phyloP scores from a whole-genome alignment of 1,140 invertebrate genomes.

The Ditylenchus dipsaci region DNA sequence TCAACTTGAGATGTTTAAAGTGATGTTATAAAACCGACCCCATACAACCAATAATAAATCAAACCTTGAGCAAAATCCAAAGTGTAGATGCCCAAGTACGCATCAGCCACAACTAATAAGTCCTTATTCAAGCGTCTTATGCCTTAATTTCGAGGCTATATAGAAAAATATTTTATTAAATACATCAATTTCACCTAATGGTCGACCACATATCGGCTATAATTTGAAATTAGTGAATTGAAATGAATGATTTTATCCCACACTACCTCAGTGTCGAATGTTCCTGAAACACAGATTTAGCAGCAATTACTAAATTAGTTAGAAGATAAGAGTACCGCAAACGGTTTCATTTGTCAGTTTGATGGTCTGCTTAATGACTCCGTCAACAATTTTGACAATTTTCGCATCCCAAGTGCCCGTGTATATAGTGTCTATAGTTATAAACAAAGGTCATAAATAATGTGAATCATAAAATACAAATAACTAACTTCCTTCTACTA shows the following conservation, averaged over 20 bases:
- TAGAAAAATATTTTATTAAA: too few relatives aligned
- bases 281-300: too few relatives aligned
- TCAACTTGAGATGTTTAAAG: background rate
- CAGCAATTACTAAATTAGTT: background rate
- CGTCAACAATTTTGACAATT: conserved; percentile 53
- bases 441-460: conserved; percentile 4
- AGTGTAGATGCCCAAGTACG: conserved; percentile 47
- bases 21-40: too few relatives aligned
- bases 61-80: conserved; percentile 48
- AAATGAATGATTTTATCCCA: too few relatives aligned
- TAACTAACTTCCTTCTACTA: conserved; percentile 45
- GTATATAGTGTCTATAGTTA: conserved; percentile 47
- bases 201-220: too few relatives aligned
- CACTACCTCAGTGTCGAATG: too few relatives aligned
- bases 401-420: conserved; percentile 49
- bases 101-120: conserved; percentile 47
- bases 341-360: conserved; percentile 26
- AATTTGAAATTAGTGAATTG: too few relatives aligned
- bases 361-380: conserved; percentile 37
- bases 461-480: background rate
- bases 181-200: background rate
- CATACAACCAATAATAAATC: background rate
- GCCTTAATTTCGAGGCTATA: conserved; percentile 28
- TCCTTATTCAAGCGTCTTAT: conserved; percentile 45
- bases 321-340: background rate